Conservation (phyloP, 2,797 vertebrate species). For the Sebastes nivosus region DNA sequence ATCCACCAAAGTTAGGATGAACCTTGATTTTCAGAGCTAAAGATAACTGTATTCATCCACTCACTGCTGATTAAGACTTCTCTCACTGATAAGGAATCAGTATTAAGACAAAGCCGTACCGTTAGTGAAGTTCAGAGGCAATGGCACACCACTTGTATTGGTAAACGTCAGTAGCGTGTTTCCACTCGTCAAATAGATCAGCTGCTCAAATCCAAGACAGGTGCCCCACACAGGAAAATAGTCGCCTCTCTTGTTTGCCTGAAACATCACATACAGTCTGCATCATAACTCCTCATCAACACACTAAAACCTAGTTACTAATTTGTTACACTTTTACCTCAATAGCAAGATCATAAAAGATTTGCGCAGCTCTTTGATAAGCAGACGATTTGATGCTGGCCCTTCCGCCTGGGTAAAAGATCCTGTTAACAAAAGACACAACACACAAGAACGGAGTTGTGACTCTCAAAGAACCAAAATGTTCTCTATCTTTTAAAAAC, state of each 20-base stretch:
- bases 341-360: slow-evolving; percentile 88
- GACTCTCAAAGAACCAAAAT: neutral
- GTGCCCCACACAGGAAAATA: slow-evolving; percentile 97
- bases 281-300: neutral
- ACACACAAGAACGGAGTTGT: neutral
- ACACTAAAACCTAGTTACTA: fast-evolving
- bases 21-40: neutral
- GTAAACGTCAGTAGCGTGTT: slow-evolving; percentile 80
- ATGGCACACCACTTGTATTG: slow-evolving; percentile 75
- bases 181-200: slow-evolving; percentile 84
- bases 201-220: slow-evolving; percentile 91
- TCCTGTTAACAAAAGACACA: slow-evolving; percentile 67
- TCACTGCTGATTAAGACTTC: neutral
- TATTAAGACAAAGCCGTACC: slow-evolving; percentile 69
- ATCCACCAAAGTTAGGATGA: no score
- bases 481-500: neutral
- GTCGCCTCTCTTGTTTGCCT: slow-evolving; percentile 88
- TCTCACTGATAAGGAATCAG: neutral
- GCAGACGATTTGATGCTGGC: slow-evolving; percentile 83
- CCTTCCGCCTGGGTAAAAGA: slow-evolving; percentile 90
- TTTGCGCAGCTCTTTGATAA: slow-evolving; percentile 83
- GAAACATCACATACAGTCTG: slow-evolving; percentile 11
- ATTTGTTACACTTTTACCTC: slow-evolving; percentile 78
- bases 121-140: slow-evolving; percentile 88
- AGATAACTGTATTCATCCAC: neutral